A percentile compares a stretch with the other conserved stretches of the same genome.
Evolutionary conservation across 1,140 invertebrate species (phyloP).

Genomic region (Drosophila mauritiana): DNA sequence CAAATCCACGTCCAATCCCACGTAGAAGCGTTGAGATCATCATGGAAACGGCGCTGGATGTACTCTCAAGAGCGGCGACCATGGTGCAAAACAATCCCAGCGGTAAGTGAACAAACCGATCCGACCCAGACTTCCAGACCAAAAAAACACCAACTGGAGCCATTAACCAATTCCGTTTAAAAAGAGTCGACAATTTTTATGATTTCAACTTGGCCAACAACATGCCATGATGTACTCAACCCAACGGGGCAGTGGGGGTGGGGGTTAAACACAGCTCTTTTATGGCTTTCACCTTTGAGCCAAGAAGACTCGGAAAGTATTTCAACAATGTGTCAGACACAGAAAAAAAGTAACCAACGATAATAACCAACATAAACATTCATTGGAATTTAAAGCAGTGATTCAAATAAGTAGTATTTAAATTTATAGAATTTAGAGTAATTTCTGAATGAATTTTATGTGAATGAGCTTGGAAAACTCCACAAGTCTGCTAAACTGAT

Average conservation of each 20-base stretch:
- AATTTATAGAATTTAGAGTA: too few species aligned
- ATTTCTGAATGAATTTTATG: too few species aligned
- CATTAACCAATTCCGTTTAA: conserved; percentile 74
- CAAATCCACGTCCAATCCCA: conserved; percentile 27
- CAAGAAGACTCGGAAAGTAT: conserved; percentile 40
- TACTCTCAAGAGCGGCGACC: conserved; percentile 94
- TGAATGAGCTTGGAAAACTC: too few species aligned
- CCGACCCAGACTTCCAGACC: not conserved
- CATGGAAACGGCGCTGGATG: conserved; percentile 94
- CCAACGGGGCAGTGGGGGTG: conserved; percentile 14
- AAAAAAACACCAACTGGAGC: not conserved
- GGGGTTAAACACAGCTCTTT: conserved; percentile 19
- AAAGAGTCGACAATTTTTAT: conserved; percentile 43
- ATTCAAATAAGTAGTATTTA: too few species aligned
- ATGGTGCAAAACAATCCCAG: conserved; percentile 91
- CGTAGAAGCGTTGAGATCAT: conserved; percentile 16
- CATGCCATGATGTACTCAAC: conserved; percentile 5
- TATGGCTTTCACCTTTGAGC: conserved; percentile 72
- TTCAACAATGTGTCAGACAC: conserved; percentile 39
- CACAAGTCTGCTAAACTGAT: too few species aligned
- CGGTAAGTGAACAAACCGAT: conserved; percentile 75
- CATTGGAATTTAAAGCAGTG: too few species aligned
- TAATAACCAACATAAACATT: too few species aligned
- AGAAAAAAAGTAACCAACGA: not conserved
- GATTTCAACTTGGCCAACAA: conserved; percentile 31